Evolutionary conservation across 2,888 invertebrate species (phyloP).

Genomic region (Melinopterus prodromus): DNA sequence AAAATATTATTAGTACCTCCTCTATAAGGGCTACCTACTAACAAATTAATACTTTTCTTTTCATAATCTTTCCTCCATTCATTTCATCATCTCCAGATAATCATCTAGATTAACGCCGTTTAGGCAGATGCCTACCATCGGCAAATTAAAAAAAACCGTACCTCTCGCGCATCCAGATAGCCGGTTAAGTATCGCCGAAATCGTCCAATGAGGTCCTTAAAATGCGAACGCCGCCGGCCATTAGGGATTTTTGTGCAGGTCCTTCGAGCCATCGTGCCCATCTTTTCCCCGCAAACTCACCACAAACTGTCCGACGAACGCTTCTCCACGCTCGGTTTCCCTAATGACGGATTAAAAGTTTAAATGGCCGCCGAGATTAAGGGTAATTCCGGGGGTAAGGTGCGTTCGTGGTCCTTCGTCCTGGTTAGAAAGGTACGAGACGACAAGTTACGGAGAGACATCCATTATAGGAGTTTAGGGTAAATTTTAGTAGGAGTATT

Average conservation of each 20-base stretch:
- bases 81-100: neutral
- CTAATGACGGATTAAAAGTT: conserved; percentile 32
- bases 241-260: neutral
- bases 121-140: neutral
- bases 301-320: conserved; percentile 16
- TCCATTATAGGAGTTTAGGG: conserved; percentile 33
- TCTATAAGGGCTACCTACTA: too few species aligned
- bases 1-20: too few species aligned
- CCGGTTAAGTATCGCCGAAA: neutral
- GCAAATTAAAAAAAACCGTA: neutral
- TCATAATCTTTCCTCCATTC: neutral
- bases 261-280: neutral
- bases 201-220: neutral
- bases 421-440: conserved; percentile 12
- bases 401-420: neutral
- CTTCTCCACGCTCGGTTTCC: conserved; percentile 18
- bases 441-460: neutral
- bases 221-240: neutral
- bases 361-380: conserved; percentile 28
- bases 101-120: neutral
- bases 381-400: conserved; percentile 10
- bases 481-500: conserved; percentile 44
- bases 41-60: too few species aligned
- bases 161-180: neutral
- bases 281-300: conserved; percentile 15